Evolutionary conservation across 1,140 invertebrate genomes (phyloP), one percentile per base, ranked within the genome.

Genomic region (Drosophila kohkoa): DNA sequence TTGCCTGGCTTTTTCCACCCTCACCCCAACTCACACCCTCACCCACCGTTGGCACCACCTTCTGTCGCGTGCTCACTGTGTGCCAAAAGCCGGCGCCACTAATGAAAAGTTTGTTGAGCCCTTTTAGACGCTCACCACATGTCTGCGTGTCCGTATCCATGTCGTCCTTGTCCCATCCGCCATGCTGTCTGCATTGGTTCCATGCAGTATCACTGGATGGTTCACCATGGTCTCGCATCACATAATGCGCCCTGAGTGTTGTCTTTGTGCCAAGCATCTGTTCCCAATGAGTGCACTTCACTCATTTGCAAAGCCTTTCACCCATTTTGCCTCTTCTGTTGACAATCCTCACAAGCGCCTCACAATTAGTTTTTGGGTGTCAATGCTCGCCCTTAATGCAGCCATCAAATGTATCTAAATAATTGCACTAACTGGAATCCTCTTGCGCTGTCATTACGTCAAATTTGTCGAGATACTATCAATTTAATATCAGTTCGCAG

Each of bases 101-200:
- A 86, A 86, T 86, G 82, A 86, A 86, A 86, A 86, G 67, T 86
- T 87, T 79, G 82, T 87, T 82, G 82, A 86, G 82, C 82, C 82
- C 79, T 82, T 82, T 86, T 81, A 86, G 82, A 81, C 71, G 79
- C 71, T 77, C 81, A 62, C 71, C 82, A 86, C 82, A 85, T 75
- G 79, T 81, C 82, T 78, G 70, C 67, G 77, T 60, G 73, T 65
- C 67, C 45, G 38, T 52, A 16, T 35, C 59, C 57, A n/a, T 43
- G 43, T 58, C 38, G 41, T 41, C 25, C 28, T 15, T 35, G 25
- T 32, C 20, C 6, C 32, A 10, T 15, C 13, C 13, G n/a, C 5
- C 45, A 58, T 11, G 5, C 15, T 35, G 3, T 16, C 28, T 68
- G 55, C 55, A 68, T 59, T 54, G 69, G 20, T 66, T n/a, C 16